Base-by-base conservation (phyloP, 2,797 vertebrate species). In the Lepidocolaptes lacrymiger region DNA sequence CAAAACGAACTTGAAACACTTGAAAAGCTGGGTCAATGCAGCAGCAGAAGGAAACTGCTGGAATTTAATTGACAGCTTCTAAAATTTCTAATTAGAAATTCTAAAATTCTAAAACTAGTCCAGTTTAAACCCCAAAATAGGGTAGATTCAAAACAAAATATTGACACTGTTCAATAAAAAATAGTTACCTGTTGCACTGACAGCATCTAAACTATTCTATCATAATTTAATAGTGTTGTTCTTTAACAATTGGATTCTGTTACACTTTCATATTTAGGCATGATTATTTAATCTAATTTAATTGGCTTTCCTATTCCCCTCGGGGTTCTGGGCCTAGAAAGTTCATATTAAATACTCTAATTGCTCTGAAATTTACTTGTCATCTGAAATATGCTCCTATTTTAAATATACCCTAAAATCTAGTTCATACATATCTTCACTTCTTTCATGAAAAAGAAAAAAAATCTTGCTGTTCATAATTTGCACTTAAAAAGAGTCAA, bases 261-360 rank as follows among this genome's bases (percentile, higher is more conserved):
- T 97, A 88, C 79, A 93, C 88, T 97, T 96, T 97, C 93, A 94
- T 97, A 97, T 93, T 97, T 97, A 96, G 95, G 95, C 96, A 93
- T 95, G 94, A 97, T 98, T 98, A 97, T 97, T 98, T 97, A 97
- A 98, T 97, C 96, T 97, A 96, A 97, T 96, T 98, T 98, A 98
- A 98, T 98, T 98, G 97, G 96, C 94, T 98, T 97, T 91, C 77
- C 95, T 96, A 97, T 93, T 98, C 83, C 87, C 97, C 86, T 96
- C 75, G 94, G 98, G 97, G 92, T 95, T 96, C 95, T 91, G 90
- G 93, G 95, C 94, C 92, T 93, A 96, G 97, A 97, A 98, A 95
- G 93, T 97, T 97, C 97, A 96, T 96, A 94, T 97, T 97, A 97
- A 97, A 96, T 97, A 97, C 93, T 96, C 95, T 98, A 98, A 98